A percentile compares a stretch with the other conserved stretches of the same genome.
phyloP scores from a whole-genome alignment of 2,113 vertebrate species.

The Stigmatopora nigra region DNA sequence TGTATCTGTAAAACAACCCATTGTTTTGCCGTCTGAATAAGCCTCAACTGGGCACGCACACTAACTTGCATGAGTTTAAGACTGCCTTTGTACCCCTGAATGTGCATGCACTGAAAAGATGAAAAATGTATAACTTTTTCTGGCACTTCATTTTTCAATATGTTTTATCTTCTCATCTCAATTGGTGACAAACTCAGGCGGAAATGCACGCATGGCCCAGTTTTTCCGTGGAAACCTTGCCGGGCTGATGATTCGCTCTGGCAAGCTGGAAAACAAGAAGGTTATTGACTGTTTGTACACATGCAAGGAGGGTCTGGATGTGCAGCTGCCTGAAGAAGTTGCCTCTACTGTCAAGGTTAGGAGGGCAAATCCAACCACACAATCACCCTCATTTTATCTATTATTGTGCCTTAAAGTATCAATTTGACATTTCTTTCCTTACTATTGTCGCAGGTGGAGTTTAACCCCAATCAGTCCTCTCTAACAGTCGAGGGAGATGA shows the following conservation, averaged over 20 bases:
- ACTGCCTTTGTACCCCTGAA: conserved; percentile 29
- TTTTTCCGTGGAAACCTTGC: conserved; percentile 92
- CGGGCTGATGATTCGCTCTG: conserved; percentile 86
- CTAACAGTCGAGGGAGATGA: conserved; percentile 86
- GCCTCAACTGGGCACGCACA: conserved; percentile 42
- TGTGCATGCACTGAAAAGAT: conserved; percentile 53
- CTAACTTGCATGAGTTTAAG: conserved; percentile 84
- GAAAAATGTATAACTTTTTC: conserved; percentile 5
- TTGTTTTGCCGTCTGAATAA: conserved; percentile 33
- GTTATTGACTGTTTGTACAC: conserved; percentile 97
- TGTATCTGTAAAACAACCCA: conserved; percentile 71
- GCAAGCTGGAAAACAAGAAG: conserved; percentile 91
- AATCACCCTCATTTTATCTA: not conserved
- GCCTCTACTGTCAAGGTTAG: conserved; percentile 82
- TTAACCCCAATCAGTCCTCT: conserved; percentile 80
- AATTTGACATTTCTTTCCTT: too few relatives aligned
- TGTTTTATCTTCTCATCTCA: conserved; percentile 13
- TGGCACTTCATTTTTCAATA: conserved; percentile 3
- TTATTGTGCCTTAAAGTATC: not conserved
- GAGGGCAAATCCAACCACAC: not conserved
- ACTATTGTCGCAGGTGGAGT: conserved; percentile 72
- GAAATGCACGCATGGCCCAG: conserved; percentile 83
- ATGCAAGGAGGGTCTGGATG: conserved; percentile 92
- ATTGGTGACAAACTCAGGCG: conserved; percentile 63
- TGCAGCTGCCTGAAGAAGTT: conserved; percentile 77